Evolutionary conservation across 2,888 invertebrate genomes (phyloP).

Genomic region (Neoascia interrupta): DNA sequence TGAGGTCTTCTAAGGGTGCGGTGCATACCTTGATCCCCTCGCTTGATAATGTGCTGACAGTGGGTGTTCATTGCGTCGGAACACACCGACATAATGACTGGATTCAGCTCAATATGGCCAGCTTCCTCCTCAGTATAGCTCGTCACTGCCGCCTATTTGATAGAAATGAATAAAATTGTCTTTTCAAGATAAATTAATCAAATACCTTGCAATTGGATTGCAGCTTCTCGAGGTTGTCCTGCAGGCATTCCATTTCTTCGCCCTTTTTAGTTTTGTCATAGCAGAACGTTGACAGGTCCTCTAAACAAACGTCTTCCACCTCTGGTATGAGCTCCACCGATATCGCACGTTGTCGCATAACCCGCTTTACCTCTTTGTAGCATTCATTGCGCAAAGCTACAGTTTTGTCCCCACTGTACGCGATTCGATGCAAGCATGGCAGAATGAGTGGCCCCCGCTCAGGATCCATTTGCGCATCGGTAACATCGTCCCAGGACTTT

Average conservation of each 20-base stretch:
- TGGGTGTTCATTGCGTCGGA: conserved; percentile 88
- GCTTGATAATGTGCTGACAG: conserved; percentile 85
- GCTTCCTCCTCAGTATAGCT: conserved; percentile 95
- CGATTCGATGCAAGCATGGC: conserved; percentile 92
- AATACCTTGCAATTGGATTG: conserved; percentile 84
- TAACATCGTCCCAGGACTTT: conserved; percentile 86
- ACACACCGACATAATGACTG: conserved; percentile 91
- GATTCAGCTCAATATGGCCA: conserved; percentile 93
- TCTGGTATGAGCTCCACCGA: conserved; percentile 96
- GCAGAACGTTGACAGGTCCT: conserved; percentile 91
- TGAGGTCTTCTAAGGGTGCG: too few species aligned
- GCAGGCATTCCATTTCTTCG: conserved; percentile 95
- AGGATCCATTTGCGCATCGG: conserved; percentile 84
- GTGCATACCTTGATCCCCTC: conserved; percentile 87
- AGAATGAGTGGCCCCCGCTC: conserved; percentile 91
- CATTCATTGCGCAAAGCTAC: conserved; percentile 83
- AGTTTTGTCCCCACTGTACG: conserved; percentile 80
- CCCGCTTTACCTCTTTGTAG: conserved; percentile 88
- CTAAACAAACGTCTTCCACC: conserved; percentile 93
- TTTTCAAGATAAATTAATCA: not conserved
- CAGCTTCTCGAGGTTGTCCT: conserved; percentile 88
- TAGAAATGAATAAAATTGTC: not conserved
- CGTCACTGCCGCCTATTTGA: conserved; percentile 82
- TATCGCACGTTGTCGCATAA: conserved; percentile 95
- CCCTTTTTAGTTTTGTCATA: conserved; percentile 91